Conservation (phyloP, 2,113 vertebrate species). For the Ceratotherium simum region DNA sequence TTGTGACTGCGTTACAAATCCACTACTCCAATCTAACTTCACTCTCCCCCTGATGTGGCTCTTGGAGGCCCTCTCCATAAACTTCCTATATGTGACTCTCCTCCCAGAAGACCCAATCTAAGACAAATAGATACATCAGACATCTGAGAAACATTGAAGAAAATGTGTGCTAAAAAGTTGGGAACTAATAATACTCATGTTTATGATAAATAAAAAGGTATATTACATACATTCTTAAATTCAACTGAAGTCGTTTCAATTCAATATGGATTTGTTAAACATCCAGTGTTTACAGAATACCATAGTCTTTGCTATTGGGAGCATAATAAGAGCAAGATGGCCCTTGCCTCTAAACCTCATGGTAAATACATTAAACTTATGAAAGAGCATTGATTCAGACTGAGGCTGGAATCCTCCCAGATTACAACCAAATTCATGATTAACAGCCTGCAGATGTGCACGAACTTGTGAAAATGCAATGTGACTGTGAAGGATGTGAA, state of each 20-base stretch:
- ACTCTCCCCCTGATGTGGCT: not conserved
- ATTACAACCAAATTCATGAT: not conserved
- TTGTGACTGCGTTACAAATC: not conserved
- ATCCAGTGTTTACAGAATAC: not conserved
- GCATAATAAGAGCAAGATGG: conserved; percentile 23
- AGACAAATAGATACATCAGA: not conserved
- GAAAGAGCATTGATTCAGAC: conserved; percentile 34
- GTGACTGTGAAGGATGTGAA: not conserved
- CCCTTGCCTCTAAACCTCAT: not conserved
- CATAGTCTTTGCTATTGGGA: not conserved
- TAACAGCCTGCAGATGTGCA: conserved; percentile 54
- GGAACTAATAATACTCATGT: not conserved
- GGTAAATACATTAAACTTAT: not conserved
- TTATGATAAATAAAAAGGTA: not conserved
- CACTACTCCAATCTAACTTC: not conserved
- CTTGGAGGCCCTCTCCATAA: not conserved
- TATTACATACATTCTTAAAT: not conserved
- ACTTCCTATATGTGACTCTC: not conserved
- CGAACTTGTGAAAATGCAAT: not conserved
- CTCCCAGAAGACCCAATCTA: not conserved
- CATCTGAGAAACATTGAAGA: not conserved
- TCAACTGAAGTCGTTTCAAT: not conserved
- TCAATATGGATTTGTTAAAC: not conserved
- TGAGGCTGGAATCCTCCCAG: not conserved
- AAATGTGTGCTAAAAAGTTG: not conserved